phyloP scores from a whole-genome alignment of 1,140 invertebrate genomes.

The Drosophila paulistorum region DNA sequence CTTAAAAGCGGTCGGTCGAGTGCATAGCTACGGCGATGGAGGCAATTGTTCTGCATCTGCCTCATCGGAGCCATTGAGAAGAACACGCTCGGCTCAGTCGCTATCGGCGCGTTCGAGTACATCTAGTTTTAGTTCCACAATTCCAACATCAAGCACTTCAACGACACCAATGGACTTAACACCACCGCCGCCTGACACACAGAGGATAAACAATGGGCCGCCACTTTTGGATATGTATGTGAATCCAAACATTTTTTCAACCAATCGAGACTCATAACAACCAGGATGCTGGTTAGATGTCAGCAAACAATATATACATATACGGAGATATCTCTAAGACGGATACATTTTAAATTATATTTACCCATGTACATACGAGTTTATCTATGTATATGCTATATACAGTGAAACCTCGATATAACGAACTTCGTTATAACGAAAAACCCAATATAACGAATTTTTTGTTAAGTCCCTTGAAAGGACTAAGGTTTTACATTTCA shows the following conservation, averaged over 20 bases:
- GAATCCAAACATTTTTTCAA: slow-evolving; percentile 48
- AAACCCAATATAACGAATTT: too few species aligned
- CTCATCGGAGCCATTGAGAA: slow-evolving; percentile 42
- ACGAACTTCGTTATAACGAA: too few species aligned
- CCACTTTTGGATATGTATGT: slow-evolving; percentile 56
- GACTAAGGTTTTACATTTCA: too few species aligned
- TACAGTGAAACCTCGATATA: too few species aligned
- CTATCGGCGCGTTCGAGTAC: slow-evolving; percentile 58
- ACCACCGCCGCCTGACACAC: slow-evolving; percentile 38
- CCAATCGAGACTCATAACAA: slow-evolving; percentile 33
- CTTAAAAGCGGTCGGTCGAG: slow-evolving; percentile 52
- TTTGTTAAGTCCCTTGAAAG: too few species aligned
- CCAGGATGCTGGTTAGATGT: slow-evolving; percentile 18
- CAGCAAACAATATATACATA: slow-evolving; percentile 46
- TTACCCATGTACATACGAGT: neutral
- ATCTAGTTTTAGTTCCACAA: slow-evolving; percentile 59
- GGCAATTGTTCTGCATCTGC: slow-evolving; percentile 31
- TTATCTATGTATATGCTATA: slow-evolving; percentile 16
- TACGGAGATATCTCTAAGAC: slow-evolving; percentile 47
- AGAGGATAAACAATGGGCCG: slow-evolving; percentile 10
- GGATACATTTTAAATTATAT: slow-evolving; percentile 16
- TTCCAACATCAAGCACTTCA: slow-evolving; percentile 52
- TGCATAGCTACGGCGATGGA: slow-evolving; percentile 61
- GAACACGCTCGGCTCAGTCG: slow-evolving; percentile 66
- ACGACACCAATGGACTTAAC: slow-evolving; percentile 64